phyloP scores from a whole-genome alignment of 2,113 vertebrate species.

The Eira barbara region DNA sequence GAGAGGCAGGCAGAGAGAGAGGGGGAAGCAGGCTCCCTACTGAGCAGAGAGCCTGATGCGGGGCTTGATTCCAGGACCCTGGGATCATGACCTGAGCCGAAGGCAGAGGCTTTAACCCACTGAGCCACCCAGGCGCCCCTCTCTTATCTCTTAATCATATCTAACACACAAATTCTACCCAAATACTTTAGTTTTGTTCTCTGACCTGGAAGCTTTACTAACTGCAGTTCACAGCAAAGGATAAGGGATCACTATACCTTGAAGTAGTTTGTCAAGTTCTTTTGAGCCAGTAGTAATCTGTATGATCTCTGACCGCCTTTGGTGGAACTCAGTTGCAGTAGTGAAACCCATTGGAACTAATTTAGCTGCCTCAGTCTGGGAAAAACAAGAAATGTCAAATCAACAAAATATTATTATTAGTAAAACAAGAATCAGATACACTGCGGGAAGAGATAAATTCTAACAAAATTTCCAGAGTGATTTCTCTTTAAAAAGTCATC shows the following conservation, averaged over 20 bases:
- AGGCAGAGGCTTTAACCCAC: too few relatives aligned
- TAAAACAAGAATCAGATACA: conserved; percentile 8
- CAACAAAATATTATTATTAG: background rate
- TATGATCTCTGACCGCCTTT: conserved; percentile 96
- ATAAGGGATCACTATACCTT: conserved; percentile 81
- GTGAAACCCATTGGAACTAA: conserved; percentile 98
- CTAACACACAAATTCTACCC: background rate
- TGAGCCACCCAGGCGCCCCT: background rate
- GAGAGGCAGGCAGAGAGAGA: too few relatives aligned
- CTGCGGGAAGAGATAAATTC: background rate
- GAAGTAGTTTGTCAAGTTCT: conserved; percentile 96
- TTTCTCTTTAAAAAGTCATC: conserved; percentile 27
- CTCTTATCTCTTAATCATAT: background rate
- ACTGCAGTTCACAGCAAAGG: background rate
- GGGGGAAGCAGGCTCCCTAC: too few relatives aligned
- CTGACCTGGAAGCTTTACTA: background rate
- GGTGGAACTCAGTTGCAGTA: conserved; percentile 97
- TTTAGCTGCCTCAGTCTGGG: conserved; percentile 94
- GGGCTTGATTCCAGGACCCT: too few relatives aligned
- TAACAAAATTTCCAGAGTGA: background rate
- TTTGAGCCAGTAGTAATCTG: conserved; percentile 98
- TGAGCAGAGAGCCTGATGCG: too few relatives aligned
- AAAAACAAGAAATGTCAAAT: conserved; percentile 48
- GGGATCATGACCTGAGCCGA: too few relatives aligned
- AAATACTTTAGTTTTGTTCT: conserved; percentile 29